A percentile compares a stretch with the other conserved stretches of the same genome.
Evolutionary conservation across 2,113 vertebrate species (phyloP).

Genomic region (Ovis canadensis): DNA sequence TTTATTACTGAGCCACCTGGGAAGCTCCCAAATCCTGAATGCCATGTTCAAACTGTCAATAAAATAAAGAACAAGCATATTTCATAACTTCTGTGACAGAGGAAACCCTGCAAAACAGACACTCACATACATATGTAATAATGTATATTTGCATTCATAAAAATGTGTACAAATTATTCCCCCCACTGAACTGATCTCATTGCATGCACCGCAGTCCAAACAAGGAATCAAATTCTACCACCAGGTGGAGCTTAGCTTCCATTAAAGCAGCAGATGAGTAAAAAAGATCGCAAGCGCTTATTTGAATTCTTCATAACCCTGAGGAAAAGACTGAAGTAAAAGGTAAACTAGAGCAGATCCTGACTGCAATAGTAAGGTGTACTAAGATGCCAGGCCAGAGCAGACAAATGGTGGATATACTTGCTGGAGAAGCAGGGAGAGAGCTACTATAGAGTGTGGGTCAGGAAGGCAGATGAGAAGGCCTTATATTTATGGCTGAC

Average conservation of each 20-base stretch:
- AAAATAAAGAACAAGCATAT: neutral
- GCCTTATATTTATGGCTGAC: neutral
- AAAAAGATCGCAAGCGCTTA: neutral
- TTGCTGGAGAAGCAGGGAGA: neutral
- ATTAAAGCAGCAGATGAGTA: neutral
- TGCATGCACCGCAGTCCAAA: neutral
- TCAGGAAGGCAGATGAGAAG: neutral
- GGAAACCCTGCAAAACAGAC: neutral
- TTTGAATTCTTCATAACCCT: slow-evolving; percentile 19
- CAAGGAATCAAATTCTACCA: slow-evolving; percentile 46
- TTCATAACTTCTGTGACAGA: neutral
- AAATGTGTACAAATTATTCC: neutral
- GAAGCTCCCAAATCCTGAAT: neutral
- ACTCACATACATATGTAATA: neutral
- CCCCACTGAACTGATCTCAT: neutral
- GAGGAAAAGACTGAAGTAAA: slow-evolving; percentile 23
- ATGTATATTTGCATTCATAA: neutral
- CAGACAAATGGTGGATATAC: neutral
- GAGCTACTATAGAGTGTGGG: neutral
- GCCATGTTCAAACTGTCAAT: neutral
- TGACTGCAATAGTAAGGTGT: neutral
- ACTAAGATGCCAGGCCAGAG: neutral
- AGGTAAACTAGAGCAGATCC: neutral
- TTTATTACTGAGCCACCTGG: neutral
- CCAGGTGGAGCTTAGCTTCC: slow-evolving; percentile 78